Base-by-base conservation (phyloP, 2,797 vertebrate genomes). In the Rhinogobio ventralis region DNA sequence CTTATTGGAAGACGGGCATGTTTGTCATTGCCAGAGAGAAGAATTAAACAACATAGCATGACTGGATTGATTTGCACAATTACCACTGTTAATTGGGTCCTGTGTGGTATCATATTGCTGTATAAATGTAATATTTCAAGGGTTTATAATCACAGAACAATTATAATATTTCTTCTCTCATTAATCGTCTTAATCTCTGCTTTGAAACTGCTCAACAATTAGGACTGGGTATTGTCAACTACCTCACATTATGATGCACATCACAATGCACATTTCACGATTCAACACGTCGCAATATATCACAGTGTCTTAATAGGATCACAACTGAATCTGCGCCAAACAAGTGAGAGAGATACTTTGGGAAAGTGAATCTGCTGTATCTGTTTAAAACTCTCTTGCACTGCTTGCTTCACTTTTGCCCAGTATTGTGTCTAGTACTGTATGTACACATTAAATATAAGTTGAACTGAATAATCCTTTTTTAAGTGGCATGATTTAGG, bases 1-100 rank as follows among this genome's bases (percentile, higher is more conserved):
- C 84, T 84, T 86, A 86, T 17, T 92, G 90, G 87, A 88, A 84
- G 89, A 90, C 89, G 86, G 46, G 57, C 72, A 67, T 62, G 66
- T 78, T 88, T 84, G 71, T 72, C 81, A 36, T 71, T 84, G 85
- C 87, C 84, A 86, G 30, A 64, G 64, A 86, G 57, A 28, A 55
- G 66, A 85, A 85, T 85, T 79, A 45, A 80, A 83, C 60, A 90
- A 85, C 82, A 71, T 71, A 30, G 76, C 79, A 69, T 87, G 85
- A 79, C 83, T 82, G 83, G 77, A 82, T 68, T 84, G 79, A 88
- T 80, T 84, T 83, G 33, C 74, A 68, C 81, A 82, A 81, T 86
- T 68, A 86, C 78, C 33, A 62, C 71, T 82, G 74, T 86, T 88
- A 89, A 87, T 88, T 81, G 81, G 25, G 72, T 85, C 77, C 73